Evolutionary conservation across 2,888 invertebrate species (phyloP).

Genomic region (Dusona sp.): DNA sequence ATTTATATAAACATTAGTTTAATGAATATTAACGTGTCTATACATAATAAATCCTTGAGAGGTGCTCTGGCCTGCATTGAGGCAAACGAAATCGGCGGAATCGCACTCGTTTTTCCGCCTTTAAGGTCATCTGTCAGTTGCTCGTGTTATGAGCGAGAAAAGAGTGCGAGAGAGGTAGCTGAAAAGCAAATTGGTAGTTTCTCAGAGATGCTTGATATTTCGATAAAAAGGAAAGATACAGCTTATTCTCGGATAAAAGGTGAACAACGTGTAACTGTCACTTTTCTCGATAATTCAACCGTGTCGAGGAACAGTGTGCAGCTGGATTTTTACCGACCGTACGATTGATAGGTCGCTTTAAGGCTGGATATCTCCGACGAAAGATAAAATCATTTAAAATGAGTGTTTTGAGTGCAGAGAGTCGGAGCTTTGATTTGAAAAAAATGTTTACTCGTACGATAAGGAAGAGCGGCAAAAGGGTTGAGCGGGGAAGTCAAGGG

Average conservation of each 20-base stretch:
- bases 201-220: background rate
- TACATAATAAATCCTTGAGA: background rate
- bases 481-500: no score
- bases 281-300: background rate
- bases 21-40: no score
- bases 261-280: background rate
- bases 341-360: background rate
- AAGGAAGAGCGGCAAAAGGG: background rate
- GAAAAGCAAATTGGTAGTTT: no score
- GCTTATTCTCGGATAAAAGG: background rate
- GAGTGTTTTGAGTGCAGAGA: no score
- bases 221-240: background rate
- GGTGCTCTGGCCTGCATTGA: background rate
- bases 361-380: background rate
- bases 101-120: background rate
- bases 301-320: background rate
- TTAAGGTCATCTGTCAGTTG: background rate
- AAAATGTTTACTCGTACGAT: background rate
- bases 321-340: background rate
- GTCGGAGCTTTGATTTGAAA: no score
- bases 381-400: background rate
- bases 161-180: background rate
- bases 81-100: background rate
- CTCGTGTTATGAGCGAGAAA: background rate
- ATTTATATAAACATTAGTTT: background rate